Conservation (phyloP, 2,113 vertebrate species). For the Rissa tridactyla region DNA sequence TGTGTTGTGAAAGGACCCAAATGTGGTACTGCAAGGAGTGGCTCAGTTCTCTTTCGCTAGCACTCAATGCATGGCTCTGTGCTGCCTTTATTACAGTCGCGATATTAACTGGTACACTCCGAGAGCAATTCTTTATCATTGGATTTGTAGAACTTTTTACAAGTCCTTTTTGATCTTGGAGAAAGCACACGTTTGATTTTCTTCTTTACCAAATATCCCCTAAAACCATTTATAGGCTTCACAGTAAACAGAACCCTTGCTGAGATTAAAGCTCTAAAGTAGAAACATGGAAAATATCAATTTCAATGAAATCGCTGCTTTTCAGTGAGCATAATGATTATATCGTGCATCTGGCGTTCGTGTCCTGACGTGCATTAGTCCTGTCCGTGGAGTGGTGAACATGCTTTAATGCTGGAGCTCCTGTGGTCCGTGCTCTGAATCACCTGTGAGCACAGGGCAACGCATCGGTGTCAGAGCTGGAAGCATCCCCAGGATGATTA, state of each 20-base stretch:
- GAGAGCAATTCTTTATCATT: neutral
- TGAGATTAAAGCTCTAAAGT: neutral
- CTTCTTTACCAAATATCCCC: neutral
- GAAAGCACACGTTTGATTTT: neutral
- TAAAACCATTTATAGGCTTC: neutral
- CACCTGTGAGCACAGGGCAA: neutral
- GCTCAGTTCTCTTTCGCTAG: neutral
- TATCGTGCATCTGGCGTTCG: neutral
- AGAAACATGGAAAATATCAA: neutral
- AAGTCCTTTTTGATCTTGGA: neutral
- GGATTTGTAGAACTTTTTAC: neutral
- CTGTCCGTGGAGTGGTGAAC: accelerated
- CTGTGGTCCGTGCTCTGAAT: accelerated
- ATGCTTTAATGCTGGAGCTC: neutral
- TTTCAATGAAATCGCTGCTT: neutral
- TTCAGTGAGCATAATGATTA: neutral
- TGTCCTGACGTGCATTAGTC: neutral
- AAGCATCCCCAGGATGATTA: accelerated
- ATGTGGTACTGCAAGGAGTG: neutral
- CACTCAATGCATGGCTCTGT: neutral
- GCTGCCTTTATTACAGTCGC: neutral
- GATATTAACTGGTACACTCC: neutral
- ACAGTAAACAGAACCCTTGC: neutral
- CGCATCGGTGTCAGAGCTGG: accelerated
- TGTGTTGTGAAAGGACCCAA: neutral